Evolutionary conservation across 2,113 vertebrate genomes (phyloP).

Genomic region (Sinosuthora webbiana): DNA sequence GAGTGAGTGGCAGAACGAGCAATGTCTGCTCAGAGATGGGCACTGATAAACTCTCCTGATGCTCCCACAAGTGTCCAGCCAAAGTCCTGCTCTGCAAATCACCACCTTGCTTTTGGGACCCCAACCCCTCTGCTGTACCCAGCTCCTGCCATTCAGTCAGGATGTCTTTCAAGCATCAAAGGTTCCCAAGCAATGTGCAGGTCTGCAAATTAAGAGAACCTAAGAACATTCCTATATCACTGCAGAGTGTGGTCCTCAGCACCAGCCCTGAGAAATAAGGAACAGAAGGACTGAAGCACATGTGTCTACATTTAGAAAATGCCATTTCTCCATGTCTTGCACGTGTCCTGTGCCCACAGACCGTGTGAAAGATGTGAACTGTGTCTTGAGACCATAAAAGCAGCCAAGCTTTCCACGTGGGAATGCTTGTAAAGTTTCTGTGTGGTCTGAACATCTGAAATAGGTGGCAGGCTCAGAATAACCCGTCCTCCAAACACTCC

Average conservation of each 20-base stretch:
- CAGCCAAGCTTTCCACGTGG: neutral
- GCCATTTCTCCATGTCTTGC: neutral
- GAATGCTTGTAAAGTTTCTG: neutral
- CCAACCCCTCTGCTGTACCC: fast-evolving
- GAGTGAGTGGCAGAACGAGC: neutral
- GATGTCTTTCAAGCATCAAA: conserved; percentile 10
- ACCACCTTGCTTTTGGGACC: neutral
- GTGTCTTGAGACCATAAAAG: neutral
- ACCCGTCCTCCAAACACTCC: neutral
- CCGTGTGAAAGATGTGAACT: neutral
- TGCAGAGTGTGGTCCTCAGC: neutral
- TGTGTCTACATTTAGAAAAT: neutral
- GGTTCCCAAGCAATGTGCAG: neutral
- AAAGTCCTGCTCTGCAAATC: neutral
- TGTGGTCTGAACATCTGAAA: neutral
- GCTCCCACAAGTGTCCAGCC: neutral
- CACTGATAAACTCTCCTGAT: neutral
- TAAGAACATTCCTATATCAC: neutral
- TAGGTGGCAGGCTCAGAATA: neutral
- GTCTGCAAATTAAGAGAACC: neutral
- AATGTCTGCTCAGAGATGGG: neutral
- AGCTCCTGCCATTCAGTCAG: neutral
- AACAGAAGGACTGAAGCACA: neutral
- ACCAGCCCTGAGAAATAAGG: neutral
- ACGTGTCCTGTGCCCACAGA: neutral